These are phyloP conservation scores for Protula sp. DNA, from an alignment of 2,888 invertebrate genomes.

Conservation along the genomic window DNA sequence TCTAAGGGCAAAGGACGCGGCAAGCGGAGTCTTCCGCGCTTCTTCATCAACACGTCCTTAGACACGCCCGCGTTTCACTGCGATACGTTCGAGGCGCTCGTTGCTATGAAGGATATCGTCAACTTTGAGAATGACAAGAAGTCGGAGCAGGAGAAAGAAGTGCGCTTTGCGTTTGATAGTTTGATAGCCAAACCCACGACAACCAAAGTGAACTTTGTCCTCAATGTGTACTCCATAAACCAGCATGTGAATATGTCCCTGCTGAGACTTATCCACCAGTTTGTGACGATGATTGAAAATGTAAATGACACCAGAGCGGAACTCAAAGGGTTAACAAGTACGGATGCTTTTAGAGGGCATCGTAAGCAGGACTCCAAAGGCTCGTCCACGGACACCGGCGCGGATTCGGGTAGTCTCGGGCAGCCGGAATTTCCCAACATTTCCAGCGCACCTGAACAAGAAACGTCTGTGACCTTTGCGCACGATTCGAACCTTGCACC, in stretches of 20 bases:
- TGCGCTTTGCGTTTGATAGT: conserved; percentile 33
- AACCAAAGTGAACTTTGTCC: conserved; percentile 82
- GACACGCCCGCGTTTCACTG: conserved; percentile 78
- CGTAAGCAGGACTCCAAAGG: conserved; percentile 12
- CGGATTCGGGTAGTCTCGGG: conserved; percentile 5
- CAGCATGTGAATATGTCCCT: conserved; percentile 97
- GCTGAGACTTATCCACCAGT: conserved; percentile 84
- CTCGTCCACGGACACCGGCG: conserved; percentile 12
- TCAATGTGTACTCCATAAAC: conserved; percentile 79
- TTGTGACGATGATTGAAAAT: conserved; percentile 95
- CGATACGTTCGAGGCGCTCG: conserved; percentile 81
- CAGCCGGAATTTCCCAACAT: not conserved
- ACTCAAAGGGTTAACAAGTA: conserved; percentile 52
- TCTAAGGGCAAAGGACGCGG: conserved; percentile 30
- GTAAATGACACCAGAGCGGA: conserved; percentile 91
- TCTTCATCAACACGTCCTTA: not conserved
- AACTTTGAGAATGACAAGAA: conserved; percentile 61
- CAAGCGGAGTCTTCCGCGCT: not conserved
- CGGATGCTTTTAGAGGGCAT: conserved; percentile 7
- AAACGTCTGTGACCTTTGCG: not conserved
- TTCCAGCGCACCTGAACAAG: not conserved
- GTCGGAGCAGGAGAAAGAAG: conserved; percentile 1
- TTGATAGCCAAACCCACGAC: conserved; percentile 63
- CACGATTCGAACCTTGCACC: not conserved
- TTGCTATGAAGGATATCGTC: conserved; percentile 82